phyloP scores from a whole-genome alignment of 2,113 vertebrate genomes.

The Micronisus gabar region DNA sequence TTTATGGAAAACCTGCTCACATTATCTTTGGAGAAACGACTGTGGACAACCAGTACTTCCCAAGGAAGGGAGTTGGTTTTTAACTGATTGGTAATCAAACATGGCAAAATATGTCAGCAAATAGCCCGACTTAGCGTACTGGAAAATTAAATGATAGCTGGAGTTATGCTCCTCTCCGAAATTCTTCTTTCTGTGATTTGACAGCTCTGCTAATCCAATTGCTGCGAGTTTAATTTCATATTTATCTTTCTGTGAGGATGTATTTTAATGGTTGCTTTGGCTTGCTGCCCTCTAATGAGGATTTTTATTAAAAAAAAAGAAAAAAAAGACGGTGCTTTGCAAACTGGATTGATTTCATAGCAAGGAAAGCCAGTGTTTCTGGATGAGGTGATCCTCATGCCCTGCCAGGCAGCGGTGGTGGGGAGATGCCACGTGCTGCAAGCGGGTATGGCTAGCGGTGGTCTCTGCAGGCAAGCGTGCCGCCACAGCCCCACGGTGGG shows the following conservation, averaged over 20 bases:
- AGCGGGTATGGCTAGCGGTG: fast-evolving
- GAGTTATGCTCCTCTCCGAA: neutral
- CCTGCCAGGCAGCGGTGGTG: neutral
- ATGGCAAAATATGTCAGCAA: neutral
- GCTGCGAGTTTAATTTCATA: neutral
- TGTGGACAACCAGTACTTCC: neutral
- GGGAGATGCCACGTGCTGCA: neutral
- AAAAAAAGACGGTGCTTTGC: neutral
- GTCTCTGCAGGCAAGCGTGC: neutral
- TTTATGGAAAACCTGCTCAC: neutral
- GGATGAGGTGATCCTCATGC: neutral
- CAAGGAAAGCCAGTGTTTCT: neutral
- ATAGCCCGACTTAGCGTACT: neutral
- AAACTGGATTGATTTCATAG: neutral
- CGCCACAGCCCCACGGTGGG: fast-evolving
- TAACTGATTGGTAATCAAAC: neutral
- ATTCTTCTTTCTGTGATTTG: neutral
- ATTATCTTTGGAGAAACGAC: neutral
- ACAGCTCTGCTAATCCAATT: neutral
- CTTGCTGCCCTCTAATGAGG: neutral
- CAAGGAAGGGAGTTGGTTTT: neutral
- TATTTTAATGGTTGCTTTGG: neutral
- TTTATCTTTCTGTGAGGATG: neutral
- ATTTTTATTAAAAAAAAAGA: neutral
- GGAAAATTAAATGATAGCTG: constrained; percentile 29